Evolutionary conservation across 64 coral and sea anemone genomes (phyloP), one percentile per base, ranked within the genome.

Genomic region (Platygyra sinensis): DNA sequence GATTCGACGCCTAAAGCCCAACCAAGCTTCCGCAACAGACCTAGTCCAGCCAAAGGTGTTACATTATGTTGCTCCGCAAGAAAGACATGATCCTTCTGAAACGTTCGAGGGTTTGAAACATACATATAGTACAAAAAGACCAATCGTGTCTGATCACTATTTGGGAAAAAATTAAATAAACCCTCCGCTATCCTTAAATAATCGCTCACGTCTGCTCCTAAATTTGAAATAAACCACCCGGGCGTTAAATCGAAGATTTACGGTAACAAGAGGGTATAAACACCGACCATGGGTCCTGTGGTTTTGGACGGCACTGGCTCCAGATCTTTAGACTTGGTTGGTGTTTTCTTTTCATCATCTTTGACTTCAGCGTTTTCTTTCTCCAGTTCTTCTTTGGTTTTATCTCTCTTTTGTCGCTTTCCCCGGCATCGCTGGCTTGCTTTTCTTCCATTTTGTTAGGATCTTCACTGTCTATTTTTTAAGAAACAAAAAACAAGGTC

Each of bases 371-470:
- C 2, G 12, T 24, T 52, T 89, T 98, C 93, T 76, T 94, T 94
- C 60, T 91, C 95, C 5, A 98, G 31, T 72, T 99, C 94, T 28
- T 99, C 97, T 81, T 91, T 95, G 13, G 88, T 93, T 72, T 99
- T 95, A 86, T 95, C 88, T 80, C 91, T 87, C 50, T 93, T 96
- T 93, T 94, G 20, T 99, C 94, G 2, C 46, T 49, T 16, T 99
- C 93, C 19, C 30, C 77, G 50, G 10, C 5, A 67, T 75, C 55
- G 1, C 62, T 84, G 52, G 29, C 27, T 87, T 90, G 88, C 50
- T 86, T 90, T 65, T 92, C 94, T 27, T 80, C 36, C 20, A 60
- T 38, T 89, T 89, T 91, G 86, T 99, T 96, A 25, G 85, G 79
- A 79, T 95, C 97, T 82, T 95, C 79, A 14, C 69, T 89, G 85